These are phyloP conservation scores for Melitaea cinxia DNA, from an alignment of 1,140 invertebrate species.

Conservation along the genomic window DNA sequence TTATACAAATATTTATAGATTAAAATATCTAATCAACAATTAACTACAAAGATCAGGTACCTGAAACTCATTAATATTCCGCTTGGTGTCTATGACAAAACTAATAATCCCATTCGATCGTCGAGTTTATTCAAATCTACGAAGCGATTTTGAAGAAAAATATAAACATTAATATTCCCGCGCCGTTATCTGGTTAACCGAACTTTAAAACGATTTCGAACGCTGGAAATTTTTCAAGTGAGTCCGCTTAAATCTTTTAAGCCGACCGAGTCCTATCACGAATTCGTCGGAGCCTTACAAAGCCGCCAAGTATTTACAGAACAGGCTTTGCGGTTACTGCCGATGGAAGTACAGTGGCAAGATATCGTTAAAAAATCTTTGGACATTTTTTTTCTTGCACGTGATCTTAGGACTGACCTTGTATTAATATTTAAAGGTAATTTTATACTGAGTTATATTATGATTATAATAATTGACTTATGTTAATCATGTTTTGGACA, in stretches of 20 bases:
- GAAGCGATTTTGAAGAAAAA: slow-evolving; percentile 9
- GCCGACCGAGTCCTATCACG: slow-evolving; percentile 11
- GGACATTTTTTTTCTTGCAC: not conserved
- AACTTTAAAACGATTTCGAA: slow-evolving; percentile 18
- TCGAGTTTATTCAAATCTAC: not conserved
- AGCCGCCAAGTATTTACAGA: slow-evolving; percentile 16
- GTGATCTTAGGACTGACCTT: no score
- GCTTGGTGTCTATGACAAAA: not conserved
- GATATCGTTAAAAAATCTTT: not conserved
- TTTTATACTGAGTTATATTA: no score
- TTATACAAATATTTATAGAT: no score
- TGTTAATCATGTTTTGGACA: no score
- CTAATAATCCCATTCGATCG: not conserved
- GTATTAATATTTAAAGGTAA: no score
- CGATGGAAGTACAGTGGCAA: not conserved
- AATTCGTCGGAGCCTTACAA: slow-evolving; percentile 14
- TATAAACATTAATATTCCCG: slow-evolving; percentile 15
- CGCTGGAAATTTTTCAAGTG: slow-evolving; percentile 13
- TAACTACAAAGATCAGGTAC: no score
- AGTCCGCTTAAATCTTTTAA: slow-evolving; percentile 11
- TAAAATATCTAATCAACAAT: no score
- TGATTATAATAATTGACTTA: no score
- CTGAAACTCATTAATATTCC: not conserved
- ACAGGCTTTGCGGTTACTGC: not conserved
- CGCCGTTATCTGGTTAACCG: slow-evolving; percentile 1